phyloP scores from a whole-genome alignment of 2,113 vertebrate species.

The Cyphomyrus plagiostoma region DNA sequence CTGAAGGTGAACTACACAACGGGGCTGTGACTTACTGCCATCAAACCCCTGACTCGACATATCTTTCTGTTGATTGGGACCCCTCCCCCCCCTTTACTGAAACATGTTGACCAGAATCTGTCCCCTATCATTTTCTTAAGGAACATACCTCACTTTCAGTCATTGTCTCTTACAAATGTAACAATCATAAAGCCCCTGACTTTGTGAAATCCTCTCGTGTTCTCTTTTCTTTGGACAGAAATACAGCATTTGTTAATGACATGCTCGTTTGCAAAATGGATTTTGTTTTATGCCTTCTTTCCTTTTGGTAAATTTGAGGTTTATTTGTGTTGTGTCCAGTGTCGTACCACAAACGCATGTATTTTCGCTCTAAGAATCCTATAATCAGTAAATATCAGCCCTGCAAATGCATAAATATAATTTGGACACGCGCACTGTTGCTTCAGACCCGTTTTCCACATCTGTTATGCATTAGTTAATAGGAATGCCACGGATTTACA shows the following conservation, averaged over 20 bases:
- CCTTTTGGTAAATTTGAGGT: neutral
- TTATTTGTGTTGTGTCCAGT: neutral
- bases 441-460: neutral
- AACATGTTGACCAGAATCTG: neutral
- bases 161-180: neutral
- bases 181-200: neutral
- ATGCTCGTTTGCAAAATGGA: neutral
- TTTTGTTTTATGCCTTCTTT: neutral
- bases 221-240: neutral
- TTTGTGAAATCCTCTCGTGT: neutral
- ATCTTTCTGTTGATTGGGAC: neutral
- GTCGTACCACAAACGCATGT: neutral
- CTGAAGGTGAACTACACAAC: neutral
- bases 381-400: neutral
- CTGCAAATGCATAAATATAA: neutral
- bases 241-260: neutral
- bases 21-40: neutral
- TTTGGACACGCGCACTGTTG: neutral
- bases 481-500: neutral
- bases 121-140: neutral
- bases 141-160: neutral
- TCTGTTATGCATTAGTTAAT: neutral
- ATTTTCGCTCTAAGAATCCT: neutral
- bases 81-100: neutral
- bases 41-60: neutral